Conservation (phyloP, 2,888 invertebrate genomes). For the Holacanthella duospinosa region DNA sequence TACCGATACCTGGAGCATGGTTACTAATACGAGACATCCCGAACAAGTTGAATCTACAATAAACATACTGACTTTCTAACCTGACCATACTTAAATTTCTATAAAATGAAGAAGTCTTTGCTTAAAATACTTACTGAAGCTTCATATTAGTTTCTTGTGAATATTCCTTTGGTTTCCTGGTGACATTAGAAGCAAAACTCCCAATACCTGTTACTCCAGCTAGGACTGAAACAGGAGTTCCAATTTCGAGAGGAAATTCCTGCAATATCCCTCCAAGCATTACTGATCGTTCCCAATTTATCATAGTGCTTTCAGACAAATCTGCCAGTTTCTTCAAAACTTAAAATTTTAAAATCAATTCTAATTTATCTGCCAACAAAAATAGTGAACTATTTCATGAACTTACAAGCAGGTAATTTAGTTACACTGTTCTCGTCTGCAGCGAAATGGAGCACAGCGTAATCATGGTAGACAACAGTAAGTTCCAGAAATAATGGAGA, state of each 20-base stretch:
- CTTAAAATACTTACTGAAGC: slow-evolving; percentile 9
- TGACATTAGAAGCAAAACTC: slow-evolving; percentile 3
- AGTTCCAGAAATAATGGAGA: slow-evolving; percentile 28
- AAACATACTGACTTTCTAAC: too few species aligned
- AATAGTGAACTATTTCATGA: not conserved
- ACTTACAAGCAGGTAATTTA: slow-evolving; percentile 2
- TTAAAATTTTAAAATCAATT: slow-evolving; percentile 13
- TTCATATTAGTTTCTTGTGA: slow-evolving; percentile 3
- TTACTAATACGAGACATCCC: slow-evolving; percentile 26
- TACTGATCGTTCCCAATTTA: slow-evolving; percentile 19
- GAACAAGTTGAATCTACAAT: slow-evolving; percentile 27
- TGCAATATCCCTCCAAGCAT: slow-evolving; percentile 25
- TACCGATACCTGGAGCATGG: slow-evolving; percentile 32
- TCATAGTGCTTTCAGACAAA: slow-evolving; percentile 4
- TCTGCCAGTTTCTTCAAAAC: slow-evolving; percentile 16
- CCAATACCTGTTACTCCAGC: slow-evolving; percentile 18
- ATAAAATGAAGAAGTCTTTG: too few species aligned
- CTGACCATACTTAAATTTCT: too few species aligned
- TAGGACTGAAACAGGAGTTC: slow-evolving; percentile 33
- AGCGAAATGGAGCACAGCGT: slow-evolving; percentile 26
- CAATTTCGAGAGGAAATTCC: slow-evolving; percentile 36
- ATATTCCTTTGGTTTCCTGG: not conserved
- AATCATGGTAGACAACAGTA: slow-evolving; percentile 22
- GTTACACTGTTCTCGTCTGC: slow-evolving; percentile 27
- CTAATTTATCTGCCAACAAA: not conserved